Conservation (phyloP, 1,140 invertebrate species). For the Aphis gossypii region DNA sequence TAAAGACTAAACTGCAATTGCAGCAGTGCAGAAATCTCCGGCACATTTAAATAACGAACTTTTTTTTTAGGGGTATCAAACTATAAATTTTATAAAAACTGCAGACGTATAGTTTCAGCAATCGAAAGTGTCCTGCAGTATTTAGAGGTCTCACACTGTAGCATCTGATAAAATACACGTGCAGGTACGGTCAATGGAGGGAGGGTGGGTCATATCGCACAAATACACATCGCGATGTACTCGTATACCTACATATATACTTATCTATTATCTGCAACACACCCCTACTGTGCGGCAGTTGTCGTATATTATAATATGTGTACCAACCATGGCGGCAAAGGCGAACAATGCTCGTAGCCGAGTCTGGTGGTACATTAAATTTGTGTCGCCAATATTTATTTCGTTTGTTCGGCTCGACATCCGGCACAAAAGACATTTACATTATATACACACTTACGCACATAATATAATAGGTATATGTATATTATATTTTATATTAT, state of each 20-base stretch:
- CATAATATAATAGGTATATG: not conserved
- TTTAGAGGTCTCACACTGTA: too few species aligned
- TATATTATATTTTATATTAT: not conserved
- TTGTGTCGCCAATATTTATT: conserved; percentile 5
- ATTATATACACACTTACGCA: not conserved
- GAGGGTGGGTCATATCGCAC: too few species aligned
- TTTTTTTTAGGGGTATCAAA: not conserved
- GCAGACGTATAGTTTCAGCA: too few species aligned
- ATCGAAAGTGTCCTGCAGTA: too few species aligned
- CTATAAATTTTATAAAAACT: too few species aligned
- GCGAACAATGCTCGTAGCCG: not conserved
- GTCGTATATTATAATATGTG: not conserved
- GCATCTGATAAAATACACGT: too few species aligned
- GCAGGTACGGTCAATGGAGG: too few species aligned
- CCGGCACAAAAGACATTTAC: conserved; percentile 7
- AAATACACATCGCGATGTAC: not conserved
- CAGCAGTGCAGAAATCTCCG: too few species aligned
- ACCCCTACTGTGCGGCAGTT: not conserved
- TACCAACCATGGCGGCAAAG: not conserved
- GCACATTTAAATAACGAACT: too few species aligned
- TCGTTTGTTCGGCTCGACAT: not conserved
- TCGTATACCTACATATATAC: not conserved
- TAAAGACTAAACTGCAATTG: too few species aligned
- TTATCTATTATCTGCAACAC: too few species aligned
- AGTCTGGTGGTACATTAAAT: not conserved